Percentiles rank a stretch among this genome's conserved stretches.
Conservation (phyloP, 2,888 invertebrate species). For the Meiosimyza decipiens region DNA sequence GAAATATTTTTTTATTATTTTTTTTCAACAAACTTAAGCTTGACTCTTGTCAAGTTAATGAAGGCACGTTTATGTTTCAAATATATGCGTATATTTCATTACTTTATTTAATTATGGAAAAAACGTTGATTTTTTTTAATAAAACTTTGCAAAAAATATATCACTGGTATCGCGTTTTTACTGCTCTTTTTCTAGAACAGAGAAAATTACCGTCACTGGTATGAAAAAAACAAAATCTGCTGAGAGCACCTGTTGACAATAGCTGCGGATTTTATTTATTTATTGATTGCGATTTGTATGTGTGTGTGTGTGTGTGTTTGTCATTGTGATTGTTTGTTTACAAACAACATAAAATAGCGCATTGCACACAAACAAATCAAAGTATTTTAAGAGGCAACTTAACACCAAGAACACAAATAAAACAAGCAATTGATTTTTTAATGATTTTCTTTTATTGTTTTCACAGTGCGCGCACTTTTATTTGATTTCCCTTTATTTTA, state of each 20-base stretch:
- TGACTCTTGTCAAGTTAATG: too few relatives aligned
- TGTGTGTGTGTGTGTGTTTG: constrained; percentile 3
- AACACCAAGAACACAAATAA: constrained; percentile 41
- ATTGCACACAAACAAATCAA: background rate
- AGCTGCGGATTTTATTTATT: constrained; percentile 18
- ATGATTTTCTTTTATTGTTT: constrained; percentile 44
- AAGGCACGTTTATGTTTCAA: too few relatives aligned
- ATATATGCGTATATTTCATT: too few relatives aligned
- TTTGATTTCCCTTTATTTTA: constrained; percentile 12
- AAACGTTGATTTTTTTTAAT: too few relatives aligned
- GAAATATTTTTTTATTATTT: too few relatives aligned
- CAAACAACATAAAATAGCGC: constrained; percentile 18
- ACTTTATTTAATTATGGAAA: too few relatives aligned
- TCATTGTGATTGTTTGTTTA: constrained; percentile 13
- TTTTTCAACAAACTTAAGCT: too few relatives aligned
- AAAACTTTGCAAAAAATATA: too few relatives aligned
- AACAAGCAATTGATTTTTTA: constrained; percentile 47
- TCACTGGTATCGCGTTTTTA: too few relatives aligned
- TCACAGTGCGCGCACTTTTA: constrained; percentile 37
- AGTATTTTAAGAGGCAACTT: background rate
- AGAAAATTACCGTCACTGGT: background rate
- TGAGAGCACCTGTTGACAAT: constrained; percentile 41
- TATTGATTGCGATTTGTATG: constrained; percentile 10
- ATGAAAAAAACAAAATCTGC: constrained; percentile 5
- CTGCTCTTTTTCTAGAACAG: too few relatives aligned